Base-by-base conservation (phyloP, 2,888 invertebrate species). In the Rhingia campestris region DNA sequence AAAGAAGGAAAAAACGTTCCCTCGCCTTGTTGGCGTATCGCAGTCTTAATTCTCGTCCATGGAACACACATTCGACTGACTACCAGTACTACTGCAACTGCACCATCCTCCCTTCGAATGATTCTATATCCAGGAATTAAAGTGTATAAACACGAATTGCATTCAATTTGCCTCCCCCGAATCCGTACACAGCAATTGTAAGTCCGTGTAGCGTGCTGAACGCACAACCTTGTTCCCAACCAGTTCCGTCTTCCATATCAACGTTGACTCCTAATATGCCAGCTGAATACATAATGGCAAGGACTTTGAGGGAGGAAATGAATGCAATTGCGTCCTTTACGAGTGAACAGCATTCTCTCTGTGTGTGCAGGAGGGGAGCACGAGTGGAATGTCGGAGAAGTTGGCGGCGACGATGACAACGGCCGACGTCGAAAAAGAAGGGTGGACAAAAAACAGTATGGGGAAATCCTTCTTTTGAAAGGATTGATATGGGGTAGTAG, bases 231-330 rank as follows among this genome's bases (percentile, higher is more conserved):
- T 73, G 35, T n/a, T n/a, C n/a, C 67, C 45, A 72, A 37, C 43
- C 54, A 53, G 61, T 79, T 74, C 73, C 69, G 79, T 79, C 73
- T 79, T 79, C 69, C 79, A 82, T 79, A 82, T 82, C 82, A 79
- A 67, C 79, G 64, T 45, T 67, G 77, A 82, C 79, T 82, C 69
- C 79, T 79, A 82, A 82, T 79, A 82, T 82, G 79, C 82, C 73
- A 79, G 63, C 74, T 82, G 82, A 82, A 82, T 82, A 82, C 82
- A 82, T 82, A 82, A 74, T 82, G 58, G 74, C 67, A 74, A 74
- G 79, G 73, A 69, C 82, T 79, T 79, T 64, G 56, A 74, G 47
- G 64, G 82, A 74, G 74, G 82, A 79, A 79, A 79, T 82, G 79
- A 82, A 74, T 79, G 79, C 82, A 82, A 79, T 82, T 82, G 82